Evolutionary conservation across 2,113 vertebrate species (phyloP).

Genomic region (Tachysurus fulvidraco): DNA sequence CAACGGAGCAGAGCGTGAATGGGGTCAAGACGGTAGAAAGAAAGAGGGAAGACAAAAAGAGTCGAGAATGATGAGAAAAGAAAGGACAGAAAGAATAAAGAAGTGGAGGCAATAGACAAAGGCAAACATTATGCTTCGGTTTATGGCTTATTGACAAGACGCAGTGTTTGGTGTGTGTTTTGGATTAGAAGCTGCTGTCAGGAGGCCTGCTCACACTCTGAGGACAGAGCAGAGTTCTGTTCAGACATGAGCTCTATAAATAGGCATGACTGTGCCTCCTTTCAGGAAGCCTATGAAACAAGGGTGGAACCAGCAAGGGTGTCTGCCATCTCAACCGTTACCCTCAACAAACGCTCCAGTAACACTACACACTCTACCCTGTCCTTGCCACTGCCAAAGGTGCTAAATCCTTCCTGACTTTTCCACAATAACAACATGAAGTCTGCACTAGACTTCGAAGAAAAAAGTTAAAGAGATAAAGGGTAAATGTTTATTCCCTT

Average conservation of each 20-base stretch:
- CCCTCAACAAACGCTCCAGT: not conserved
- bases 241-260: constrained; percentile 48
- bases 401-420: not conserved
- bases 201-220: constrained; percentile 8
- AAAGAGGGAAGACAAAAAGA: not conserved
- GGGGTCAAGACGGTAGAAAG: not conserved
- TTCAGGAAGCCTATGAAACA: constrained; percentile 50
- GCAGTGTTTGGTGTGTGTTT: not conserved
- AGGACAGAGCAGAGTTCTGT: constrained; percentile 28
- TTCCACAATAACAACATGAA: not conserved
- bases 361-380: not conserved
- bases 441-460: not conserved
- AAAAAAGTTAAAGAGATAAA: not conserved
- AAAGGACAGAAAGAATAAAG: not conserved
- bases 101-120: not conserved
- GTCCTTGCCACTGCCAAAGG: not conserved
- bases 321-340: constrained; percentile 20
- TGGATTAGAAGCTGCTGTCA: constrained; percentile 11
- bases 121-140: not conserved
- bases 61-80: not conserved
- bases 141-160: not conserved
- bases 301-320: constrained; percentile 18
- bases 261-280: constrained; percentile 46
- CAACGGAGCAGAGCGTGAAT: not conserved
- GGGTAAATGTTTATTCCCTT: not conserved